These are phyloP conservation scores for Suricata suricatta DNA, from an alignment of 2,113 vertebrate genomes.

Conservation along the genomic window DNA sequence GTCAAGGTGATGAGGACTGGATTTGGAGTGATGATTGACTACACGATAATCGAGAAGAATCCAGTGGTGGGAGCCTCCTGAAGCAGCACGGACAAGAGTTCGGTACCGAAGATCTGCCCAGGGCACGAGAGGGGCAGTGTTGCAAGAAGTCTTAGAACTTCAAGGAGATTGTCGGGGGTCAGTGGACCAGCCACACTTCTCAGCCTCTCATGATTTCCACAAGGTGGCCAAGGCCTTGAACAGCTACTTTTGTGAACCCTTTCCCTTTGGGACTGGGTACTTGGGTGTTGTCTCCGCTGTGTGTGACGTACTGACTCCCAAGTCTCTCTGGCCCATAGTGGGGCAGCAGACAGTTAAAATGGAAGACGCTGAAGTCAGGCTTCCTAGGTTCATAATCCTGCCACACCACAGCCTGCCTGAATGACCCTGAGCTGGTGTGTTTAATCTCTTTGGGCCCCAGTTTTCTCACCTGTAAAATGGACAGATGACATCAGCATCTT, in stretches of 20 bases:
- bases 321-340: rapidly evolving
- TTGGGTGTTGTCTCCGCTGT: background rate
- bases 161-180: background rate
- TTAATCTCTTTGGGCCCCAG: background rate
- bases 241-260: background rate
- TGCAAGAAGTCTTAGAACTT: background rate
- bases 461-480: background rate
- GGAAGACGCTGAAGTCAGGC: background rate
- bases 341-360: background rate
- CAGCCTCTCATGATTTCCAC: background rate
- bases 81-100: background rate
- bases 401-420: background rate
- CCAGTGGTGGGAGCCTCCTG: rapidly evolving
- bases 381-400: background rate
- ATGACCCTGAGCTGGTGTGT: background rate
- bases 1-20: background rate
- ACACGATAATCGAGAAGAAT: background rate
- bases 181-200: background rate
- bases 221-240: background rate
- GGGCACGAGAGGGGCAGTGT: background rate
- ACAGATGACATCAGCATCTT: background rate
- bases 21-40: background rate
- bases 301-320: background rate
- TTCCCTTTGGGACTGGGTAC: background rate
- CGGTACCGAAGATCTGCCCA: background rate